A percentile compares a stretch with the other conserved stretches of the same genome.
These are phyloP conservation scores for Actinia equina DNA, from an alignment of 64 coral and sea anemone species.

Conservation along the genomic window DNA sequence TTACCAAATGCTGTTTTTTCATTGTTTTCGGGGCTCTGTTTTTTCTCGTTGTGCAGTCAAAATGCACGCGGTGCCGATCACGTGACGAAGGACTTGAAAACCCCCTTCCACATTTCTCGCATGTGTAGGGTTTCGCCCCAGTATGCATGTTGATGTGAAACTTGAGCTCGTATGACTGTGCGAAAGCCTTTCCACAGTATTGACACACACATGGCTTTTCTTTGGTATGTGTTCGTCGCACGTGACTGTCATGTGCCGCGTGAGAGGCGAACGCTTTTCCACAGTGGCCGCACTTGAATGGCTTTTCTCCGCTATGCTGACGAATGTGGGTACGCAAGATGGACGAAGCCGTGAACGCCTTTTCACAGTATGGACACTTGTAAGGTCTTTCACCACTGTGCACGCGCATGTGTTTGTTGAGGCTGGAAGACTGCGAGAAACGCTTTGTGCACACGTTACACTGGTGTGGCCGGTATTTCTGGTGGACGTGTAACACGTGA, in stretches of 20 bases:
- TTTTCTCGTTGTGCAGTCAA: constrained; percentile 83
- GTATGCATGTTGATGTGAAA: constrained; percentile 97
- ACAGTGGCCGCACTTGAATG: constrained; percentile 87
- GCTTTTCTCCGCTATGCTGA: constrained; percentile 89
- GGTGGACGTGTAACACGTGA: constrained; percentile 80
- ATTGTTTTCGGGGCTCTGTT: constrained; percentile 86
- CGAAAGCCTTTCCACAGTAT: constrained; percentile 83
- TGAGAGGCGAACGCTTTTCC: constrained; percentile 88
- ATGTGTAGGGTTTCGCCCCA: constrained; percentile 86
- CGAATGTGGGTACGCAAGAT: constrained; percentile 87
- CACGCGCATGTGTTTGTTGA: constrained; percentile 97
- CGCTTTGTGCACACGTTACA: constrained; percentile 72
- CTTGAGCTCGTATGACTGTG: constrained; percentile 90
- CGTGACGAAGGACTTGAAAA: constrained; percentile 93
- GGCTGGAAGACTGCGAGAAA: constrained; percentile 85
- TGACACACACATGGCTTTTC: constrained; percentile 90
- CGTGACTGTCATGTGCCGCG: constrained; percentile 92
- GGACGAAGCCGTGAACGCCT: constrained; percentile 83
- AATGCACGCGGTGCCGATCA: constrained; percentile 85
- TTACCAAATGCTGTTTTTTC: constrained; percentile 63
- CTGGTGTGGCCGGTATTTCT: constrained; percentile 83
- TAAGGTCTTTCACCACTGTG: constrained; percentile 85
- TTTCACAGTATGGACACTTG: constrained; percentile 83
- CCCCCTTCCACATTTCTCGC: constrained; percentile 84
- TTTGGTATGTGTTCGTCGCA: constrained; percentile 89